A percentile compares a stretch with the other conserved stretches of the same genome.
Conservation (phyloP, 2,888 invertebrate species). For the Drosophila cognata region DNA sequence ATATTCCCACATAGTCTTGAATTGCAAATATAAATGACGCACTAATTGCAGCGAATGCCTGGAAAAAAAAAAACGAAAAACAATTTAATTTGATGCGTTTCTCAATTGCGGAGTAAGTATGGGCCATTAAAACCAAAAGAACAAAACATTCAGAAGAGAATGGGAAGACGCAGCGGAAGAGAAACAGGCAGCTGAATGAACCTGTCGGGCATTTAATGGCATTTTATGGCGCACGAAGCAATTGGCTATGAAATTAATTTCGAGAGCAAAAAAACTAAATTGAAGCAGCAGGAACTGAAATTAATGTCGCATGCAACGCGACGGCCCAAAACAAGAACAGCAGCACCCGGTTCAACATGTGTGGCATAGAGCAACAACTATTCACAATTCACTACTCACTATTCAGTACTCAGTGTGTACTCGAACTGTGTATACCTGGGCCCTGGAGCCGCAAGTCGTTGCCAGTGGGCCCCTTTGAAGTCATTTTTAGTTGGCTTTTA, state of each 20-base stretch:
- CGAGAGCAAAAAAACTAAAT: conserved; percentile 47
- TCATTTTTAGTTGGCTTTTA: conserved; percentile 35
- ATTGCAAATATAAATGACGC: conserved; percentile 79
- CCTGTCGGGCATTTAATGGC: conserved; percentile 56
- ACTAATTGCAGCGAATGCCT: conserved; percentile 70
- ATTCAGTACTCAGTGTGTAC: conserved; percentile 3
- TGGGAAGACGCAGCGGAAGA: neutral
- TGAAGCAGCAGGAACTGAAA: conserved; percentile 57
- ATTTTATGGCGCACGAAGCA: conserved; percentile 71
- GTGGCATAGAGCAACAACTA: conserved; percentile 43
- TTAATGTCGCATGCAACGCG: conserved; percentile 77
- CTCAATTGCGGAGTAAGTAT: conserved; percentile 56
- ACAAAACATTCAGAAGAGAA: conserved; percentile 9
- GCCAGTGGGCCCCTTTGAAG: conserved; percentile 54
- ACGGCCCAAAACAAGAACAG: conserved; percentile 41
- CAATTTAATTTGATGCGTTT: conserved; percentile 51
- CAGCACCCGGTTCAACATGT: conserved; percentile 40
- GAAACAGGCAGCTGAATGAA: conserved; percentile 21
- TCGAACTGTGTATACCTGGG: conserved; percentile 34
- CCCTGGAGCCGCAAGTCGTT: conserved; percentile 26
- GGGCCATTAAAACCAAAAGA: conserved; percentile 58
- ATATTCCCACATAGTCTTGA: conserved; percentile 72
- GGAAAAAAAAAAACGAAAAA: conserved; percentile 9
- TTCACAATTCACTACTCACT: conserved; percentile 15
- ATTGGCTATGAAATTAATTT: conserved; percentile 79